Conservation (phyloP, 2,888 invertebrate species). For the Dicranocentrus wangi region DNA sequence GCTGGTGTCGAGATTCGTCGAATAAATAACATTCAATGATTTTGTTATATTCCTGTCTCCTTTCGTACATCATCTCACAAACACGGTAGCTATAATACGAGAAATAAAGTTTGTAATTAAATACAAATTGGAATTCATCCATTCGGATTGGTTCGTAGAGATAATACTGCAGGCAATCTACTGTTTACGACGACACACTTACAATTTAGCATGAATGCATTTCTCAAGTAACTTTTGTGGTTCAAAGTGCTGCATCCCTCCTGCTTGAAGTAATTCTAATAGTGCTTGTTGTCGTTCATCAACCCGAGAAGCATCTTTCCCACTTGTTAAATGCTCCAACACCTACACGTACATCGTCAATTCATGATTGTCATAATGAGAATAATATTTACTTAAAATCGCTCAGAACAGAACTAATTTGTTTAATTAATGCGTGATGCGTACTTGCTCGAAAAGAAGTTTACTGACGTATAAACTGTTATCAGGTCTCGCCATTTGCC, state of each 20-base stretch:
- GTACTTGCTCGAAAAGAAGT: slow-evolving; percentile 79
- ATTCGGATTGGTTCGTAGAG: too few relatives aligned
- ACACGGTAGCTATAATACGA: slow-evolving; percentile 79
- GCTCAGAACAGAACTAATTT: too few relatives aligned
- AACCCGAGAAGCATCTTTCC: slow-evolving; percentile 68
- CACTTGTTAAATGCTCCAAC: slow-evolving; percentile 72
- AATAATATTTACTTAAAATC: not conserved
- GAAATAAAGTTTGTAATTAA: not conserved
- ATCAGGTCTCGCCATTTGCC: slow-evolving; percentile 79
- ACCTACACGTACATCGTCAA: slow-evolving; percentile 57
- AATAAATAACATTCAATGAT: slow-evolving; percentile 82
- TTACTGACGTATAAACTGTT: slow-evolving; percentile 76
- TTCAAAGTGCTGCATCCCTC: slow-evolving; percentile 79
- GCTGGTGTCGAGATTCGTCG: slow-evolving; percentile 79
- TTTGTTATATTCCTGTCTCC: slow-evolving; percentile 79
- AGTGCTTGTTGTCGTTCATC: slow-evolving; percentile 84
- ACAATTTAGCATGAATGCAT: slow-evolving; percentile 81
- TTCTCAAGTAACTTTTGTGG: slow-evolving; percentile 79
- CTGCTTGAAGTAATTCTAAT: slow-evolving; percentile 81
- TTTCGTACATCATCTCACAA: slow-evolving; percentile 82
- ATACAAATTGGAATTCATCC: too few relatives aligned
- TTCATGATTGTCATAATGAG: not conserved
- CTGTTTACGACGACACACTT: slow-evolving; percentile 73
- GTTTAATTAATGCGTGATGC: not conserved
- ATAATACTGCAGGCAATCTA: too few relatives aligned